phyloP scores from a whole-genome alignment of 2,797 vertebrate species.

The Epinephelus malabaricus region DNA sequence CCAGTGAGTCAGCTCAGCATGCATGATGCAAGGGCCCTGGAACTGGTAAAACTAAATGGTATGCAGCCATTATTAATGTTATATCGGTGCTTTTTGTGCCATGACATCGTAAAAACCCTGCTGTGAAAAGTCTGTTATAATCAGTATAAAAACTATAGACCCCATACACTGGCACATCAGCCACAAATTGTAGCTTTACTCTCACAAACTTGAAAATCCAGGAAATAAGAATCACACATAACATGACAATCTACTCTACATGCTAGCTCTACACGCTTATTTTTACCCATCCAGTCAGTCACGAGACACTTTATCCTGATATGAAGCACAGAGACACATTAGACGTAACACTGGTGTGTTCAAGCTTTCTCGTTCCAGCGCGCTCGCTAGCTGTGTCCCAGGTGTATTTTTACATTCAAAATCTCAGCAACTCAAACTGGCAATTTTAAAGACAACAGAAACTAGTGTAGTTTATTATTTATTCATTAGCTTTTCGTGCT shows the following conservation, averaged over 20 bases:
- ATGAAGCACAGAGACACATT: slow-evolving; percentile 16
- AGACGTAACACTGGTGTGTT: slow-evolving; percentile 17
- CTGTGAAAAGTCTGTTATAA: too few relatives aligned
- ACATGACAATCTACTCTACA: not conserved
- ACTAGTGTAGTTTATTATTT: slow-evolving; percentile 58
- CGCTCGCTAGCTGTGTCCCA: slow-evolving; percentile 29
- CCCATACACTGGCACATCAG: too few relatives aligned
- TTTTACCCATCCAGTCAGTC: slow-evolving; percentile 22
- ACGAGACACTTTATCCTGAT: not conserved
- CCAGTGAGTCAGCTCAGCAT: too few relatives aligned
- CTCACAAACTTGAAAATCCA: slow-evolving; percentile 6
- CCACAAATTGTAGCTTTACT: not conserved
- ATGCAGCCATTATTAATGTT: too few relatives aligned
- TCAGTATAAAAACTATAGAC: too few relatives aligned
- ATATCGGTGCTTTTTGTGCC: too few relatives aligned
- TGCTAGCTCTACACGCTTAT: not conserved
- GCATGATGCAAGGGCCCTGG: too few relatives aligned
- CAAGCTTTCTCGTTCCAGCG: slow-evolving; percentile 5
- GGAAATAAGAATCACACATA: slow-evolving; percentile 1
- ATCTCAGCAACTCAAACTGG: slow-evolving; percentile 53
- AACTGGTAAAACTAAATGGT: too few relatives aligned
- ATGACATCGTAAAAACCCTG: too few relatives aligned
- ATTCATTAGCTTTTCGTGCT: slow-evolving; percentile 51
- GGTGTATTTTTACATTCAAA: slow-evolving; percentile 52
- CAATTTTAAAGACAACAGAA: slow-evolving; percentile 57